These are phyloP conservation scores for Morpho achilles DNA, from an alignment of 2,888 invertebrate genomes.

Conservation along the genomic window DNA sequence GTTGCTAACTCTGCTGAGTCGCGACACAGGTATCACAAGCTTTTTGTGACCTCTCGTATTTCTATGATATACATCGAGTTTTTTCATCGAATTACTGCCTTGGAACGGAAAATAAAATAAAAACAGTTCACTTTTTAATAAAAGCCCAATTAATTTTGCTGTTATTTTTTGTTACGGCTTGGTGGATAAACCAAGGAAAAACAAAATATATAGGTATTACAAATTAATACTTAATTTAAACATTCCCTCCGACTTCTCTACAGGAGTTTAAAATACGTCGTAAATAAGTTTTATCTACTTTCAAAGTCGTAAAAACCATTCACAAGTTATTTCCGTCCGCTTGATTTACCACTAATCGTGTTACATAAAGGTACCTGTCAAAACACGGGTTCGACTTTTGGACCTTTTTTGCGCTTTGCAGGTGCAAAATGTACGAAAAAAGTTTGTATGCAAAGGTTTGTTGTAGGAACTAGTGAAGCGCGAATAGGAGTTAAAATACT, in stretches of 20 bases:
- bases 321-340: constrained; percentile 23
- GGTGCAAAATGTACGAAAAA: constrained; percentile 60
- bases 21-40: too few species aligned
- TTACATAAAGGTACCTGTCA: constrained; percentile 62
- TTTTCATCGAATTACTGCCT: too few species aligned
- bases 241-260: too few species aligned
- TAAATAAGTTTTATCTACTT: not conserved
- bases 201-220: too few species aligned
- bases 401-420: constrained; percentile 50
- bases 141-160: too few species aligned
- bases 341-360: constrained; percentile 29
- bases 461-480: constrained; percentile 2
- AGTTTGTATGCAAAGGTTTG: constrained; percentile 32
- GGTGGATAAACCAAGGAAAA: too few species aligned
- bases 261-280: not conserved
- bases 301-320: constrained; percentile 18
- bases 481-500: not conserved
- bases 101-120: too few species aligned
- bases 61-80: too few species aligned
- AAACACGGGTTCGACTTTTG: constrained; percentile 51
- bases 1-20: too few species aligned
- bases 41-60: too few species aligned
- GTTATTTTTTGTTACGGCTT: too few species aligned
- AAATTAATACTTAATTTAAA: not conserved
- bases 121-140: too few species aligned